Evolutionary conservation across 2,888 invertebrate genomes (phyloP).

Genomic region (Drosophila pseudotakahashii): DNA sequence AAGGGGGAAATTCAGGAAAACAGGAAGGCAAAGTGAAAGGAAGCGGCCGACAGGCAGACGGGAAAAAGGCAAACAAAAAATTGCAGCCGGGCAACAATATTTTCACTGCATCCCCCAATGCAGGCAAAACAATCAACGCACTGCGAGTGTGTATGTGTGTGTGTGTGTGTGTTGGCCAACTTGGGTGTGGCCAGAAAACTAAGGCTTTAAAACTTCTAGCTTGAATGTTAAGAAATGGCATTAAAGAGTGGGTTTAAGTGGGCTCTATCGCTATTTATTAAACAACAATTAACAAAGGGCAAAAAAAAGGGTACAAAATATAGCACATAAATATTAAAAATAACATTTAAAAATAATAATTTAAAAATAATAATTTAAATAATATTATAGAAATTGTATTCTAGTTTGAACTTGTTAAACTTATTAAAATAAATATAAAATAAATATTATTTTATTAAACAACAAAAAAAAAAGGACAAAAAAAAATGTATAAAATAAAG

Average conservation of each 20-base stretch:
- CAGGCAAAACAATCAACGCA: slow-evolving; percentile 29
- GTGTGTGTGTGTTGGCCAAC: slow-evolving; percentile 10
- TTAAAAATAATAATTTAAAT: too few relatives aligned
- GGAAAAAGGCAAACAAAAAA: slow-evolving; percentile 28
- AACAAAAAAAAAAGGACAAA: too few relatives aligned
- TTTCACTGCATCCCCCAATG: slow-evolving; percentile 41
- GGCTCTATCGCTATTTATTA: too few relatives aligned
- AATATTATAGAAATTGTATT: too few relatives aligned
- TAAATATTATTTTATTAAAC: too few relatives aligned
- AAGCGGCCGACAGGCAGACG: slow-evolving; percentile 8
- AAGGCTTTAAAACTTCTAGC: slow-evolving; percentile 11
- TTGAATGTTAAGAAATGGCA: neutral
- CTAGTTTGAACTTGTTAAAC: too few relatives aligned
- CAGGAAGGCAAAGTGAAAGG: slow-evolving; percentile 10
- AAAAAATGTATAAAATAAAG: too few relatives aligned
- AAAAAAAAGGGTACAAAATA: too few relatives aligned
- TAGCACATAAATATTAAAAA: too few relatives aligned
- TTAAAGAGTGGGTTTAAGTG: neutral
- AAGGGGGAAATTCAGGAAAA: neutral
- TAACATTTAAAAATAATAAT: neutral
- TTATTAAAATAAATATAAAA: too few relatives aligned
- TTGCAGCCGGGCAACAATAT: slow-evolving; percentile 32
- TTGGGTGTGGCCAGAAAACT: slow-evolving; percentile 23
- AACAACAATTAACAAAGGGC: neutral
- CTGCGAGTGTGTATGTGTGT: neutral